A percentile compares a stretch with the other conserved stretches of the same genome.
Evolutionary conservation across 1,140 invertebrate species (phyloP).

Genomic region (Babylonia areolata): DNA sequence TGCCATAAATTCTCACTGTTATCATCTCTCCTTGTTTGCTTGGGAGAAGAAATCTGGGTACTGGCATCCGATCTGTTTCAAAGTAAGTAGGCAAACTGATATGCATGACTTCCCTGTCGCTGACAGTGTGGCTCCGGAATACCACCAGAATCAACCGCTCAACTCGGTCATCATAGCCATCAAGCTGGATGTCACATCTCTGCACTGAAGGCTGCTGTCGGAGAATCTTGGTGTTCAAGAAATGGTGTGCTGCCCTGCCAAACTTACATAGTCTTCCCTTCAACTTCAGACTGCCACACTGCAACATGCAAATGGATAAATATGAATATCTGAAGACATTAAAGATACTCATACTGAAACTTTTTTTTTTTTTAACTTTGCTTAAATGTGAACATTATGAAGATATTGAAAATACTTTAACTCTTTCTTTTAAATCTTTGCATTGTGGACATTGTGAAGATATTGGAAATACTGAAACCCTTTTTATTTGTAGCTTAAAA

Average conservation of each 20-base stretch:
- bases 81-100: background rate
- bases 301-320: background rate
- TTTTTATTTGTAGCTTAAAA: no score
- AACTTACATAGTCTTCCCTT: background rate
- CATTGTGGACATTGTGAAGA: no score
- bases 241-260: background rate
- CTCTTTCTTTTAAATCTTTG: no score
- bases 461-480: no score
- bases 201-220: background rate
- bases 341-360: no score
- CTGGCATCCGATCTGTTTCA: background rate
- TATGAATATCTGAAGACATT: background rate
- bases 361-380: no score
- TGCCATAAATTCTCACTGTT: background rate
- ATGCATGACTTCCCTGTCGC: background rate
- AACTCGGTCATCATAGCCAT: background rate
- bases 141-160: background rate
- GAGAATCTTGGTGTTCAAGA: slow-evolving; percentile 1
- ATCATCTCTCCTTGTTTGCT: background rate
- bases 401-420: no score
- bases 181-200: slow-evolving; percentile 15
- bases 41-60: slow-evolving; percentile 7
- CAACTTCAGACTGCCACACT: slow-evolving; percentile 13
- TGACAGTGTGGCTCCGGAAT: background rate
- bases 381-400: no score